Evolutionary conservation across 2,888 invertebrate species (phyloP).

Genomic region (Iselma pallidipennis): DNA sequence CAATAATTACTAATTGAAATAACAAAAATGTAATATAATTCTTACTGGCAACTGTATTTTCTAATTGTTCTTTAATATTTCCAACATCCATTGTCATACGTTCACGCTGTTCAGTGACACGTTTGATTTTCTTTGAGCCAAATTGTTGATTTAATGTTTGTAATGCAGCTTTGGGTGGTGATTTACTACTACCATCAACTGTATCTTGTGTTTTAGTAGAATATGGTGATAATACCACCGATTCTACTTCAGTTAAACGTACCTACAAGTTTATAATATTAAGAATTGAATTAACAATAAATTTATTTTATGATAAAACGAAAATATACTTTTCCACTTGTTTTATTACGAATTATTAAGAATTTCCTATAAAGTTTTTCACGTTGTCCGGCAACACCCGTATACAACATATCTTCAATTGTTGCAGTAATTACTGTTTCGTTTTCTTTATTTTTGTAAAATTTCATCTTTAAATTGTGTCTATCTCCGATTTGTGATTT

Average conservation of each 20-base stretch:
- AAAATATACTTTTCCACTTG: conserved; percentile 40
- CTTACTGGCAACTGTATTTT: conserved; percentile 59
- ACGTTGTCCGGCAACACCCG: conserved; percentile 32
- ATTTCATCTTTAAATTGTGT: conserved; percentile 32
- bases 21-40: conserved; percentile 8
- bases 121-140: conserved; percentile 66
- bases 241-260: conserved; percentile 34
- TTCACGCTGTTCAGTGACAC: conserved; percentile 64
- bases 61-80: conserved; percentile 62
- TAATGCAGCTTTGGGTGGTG: conserved; percentile 25
- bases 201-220: conserved; percentile 21
- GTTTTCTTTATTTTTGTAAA: conserved; percentile 32
- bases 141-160: conserved; percentile 64
- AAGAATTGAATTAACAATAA: conserved; percentile 12
- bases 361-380: conserved; percentile 42
- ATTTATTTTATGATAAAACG: conserved; percentile 2
- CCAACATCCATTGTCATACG: conserved; percentile 63
- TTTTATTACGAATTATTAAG: conserved; percentile 41
- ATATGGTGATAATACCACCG: conserved; percentile 32
- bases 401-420: conserved; percentile 41
- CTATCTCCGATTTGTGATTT: conserved; percentile 34
- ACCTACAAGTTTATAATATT: conserved; percentile 35
- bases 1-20: conserved; percentile 1
- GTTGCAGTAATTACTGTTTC: conserved; percentile 36
- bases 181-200: conserved; percentile 19